These are phyloP conservation scores for Hycleus phaleratus DNA, from an alignment of 1,140 invertebrate genomes.

Conservation along the genomic window DNA sequence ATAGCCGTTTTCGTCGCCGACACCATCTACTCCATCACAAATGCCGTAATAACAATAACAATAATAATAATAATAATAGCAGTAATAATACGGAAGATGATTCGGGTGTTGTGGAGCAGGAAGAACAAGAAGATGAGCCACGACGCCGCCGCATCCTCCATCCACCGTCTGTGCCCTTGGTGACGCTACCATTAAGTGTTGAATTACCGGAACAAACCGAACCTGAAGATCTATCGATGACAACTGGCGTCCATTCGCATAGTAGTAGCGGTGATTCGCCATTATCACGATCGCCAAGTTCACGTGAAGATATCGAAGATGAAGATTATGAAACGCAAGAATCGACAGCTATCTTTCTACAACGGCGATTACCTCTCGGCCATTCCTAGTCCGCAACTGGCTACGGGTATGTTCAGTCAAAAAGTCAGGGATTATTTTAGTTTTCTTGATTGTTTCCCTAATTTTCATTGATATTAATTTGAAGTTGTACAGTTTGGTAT, in stretches of 20 bases:
- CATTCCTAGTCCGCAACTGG: constrained; percentile 25
- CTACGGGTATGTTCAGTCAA: constrained; percentile 23
- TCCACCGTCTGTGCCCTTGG: constrained; percentile 27
- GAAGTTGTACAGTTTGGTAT: constrained; percentile 37
- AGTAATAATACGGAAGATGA: constrained; percentile 32
- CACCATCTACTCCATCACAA: constrained; percentile 83
- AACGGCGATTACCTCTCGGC: constrained; percentile 18
- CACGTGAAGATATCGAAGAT: constrained; percentile 29
- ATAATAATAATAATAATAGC: too few relatives aligned
- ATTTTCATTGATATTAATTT: background rate
- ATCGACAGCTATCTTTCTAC: constrained; percentile 25
- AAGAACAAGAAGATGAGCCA: constrained; percentile 36
- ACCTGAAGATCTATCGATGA: constrained; percentile 76
- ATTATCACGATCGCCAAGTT: constrained; percentile 30
- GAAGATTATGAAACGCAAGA: constrained; percentile 29
- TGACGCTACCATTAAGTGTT: constrained; percentile 34
- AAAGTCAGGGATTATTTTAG: constrained; percentile 19
- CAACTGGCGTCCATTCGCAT: constrained; percentile 35
- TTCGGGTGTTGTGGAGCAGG: constrained; percentile 23
- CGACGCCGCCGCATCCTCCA: constrained; percentile 40
- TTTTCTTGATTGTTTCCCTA: constrained; percentile 10
- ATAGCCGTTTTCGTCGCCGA: constrained; percentile 67
- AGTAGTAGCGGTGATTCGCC: constrained; percentile 34
- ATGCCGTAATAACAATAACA: constrained; percentile 45
- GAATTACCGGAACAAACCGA: constrained; percentile 75